Evolutionary conservation across 2,113 vertebrate genomes (phyloP).

Genomic region (Larimichthys polyactis): DNA sequence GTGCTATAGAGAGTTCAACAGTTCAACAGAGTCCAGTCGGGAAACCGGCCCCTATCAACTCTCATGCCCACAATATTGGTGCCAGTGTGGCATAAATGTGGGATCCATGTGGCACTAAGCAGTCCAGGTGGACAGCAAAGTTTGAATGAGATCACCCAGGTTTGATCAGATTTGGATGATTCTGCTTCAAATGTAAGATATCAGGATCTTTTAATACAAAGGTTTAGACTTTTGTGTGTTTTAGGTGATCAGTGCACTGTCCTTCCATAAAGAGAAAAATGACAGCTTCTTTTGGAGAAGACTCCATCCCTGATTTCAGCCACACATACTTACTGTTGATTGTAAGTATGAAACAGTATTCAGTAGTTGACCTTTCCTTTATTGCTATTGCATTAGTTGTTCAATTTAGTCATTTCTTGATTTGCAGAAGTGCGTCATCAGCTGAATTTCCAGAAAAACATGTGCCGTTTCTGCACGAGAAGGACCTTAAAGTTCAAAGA

Average conservation of each 20-base stretch:
- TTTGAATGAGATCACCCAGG: constrained; percentile 86
- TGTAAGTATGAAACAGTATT: constrained; percentile 79
- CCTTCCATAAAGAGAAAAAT: constrained; percentile 86
- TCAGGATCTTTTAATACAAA: background rate
- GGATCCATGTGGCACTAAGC: constrained; percentile 87
- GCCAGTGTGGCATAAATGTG: constrained; percentile 84
- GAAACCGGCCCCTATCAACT: constrained; percentile 86
- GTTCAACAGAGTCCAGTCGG: constrained; percentile 79
- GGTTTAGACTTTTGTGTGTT: background rate
- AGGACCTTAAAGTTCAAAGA: constrained; percentile 79
- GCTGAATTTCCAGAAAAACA: constrained; percentile 86
- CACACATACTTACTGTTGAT: constrained; percentile 83
- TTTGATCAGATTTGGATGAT: constrained; percentile 46
- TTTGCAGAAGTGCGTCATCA: constrained; percentile 47
- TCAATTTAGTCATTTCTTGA: background rate
- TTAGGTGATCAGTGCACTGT: constrained; percentile 87
- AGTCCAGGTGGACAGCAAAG: constrained; percentile 83
- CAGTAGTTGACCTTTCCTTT: background rate
- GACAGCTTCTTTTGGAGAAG: constrained; percentile 86
- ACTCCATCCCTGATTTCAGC: constrained; percentile 84
- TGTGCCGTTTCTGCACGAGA: constrained; percentile 77
- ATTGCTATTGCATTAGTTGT: background rate
- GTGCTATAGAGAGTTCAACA: constrained; percentile 67
- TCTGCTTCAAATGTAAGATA: background rate
- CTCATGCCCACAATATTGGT: constrained; percentile 88